Evolutionary conservation across 2,797 vertebrate genomes (phyloP), one percentile per base, ranked within the genome.

Genomic region (Ctenopoma multispine): DNA sequence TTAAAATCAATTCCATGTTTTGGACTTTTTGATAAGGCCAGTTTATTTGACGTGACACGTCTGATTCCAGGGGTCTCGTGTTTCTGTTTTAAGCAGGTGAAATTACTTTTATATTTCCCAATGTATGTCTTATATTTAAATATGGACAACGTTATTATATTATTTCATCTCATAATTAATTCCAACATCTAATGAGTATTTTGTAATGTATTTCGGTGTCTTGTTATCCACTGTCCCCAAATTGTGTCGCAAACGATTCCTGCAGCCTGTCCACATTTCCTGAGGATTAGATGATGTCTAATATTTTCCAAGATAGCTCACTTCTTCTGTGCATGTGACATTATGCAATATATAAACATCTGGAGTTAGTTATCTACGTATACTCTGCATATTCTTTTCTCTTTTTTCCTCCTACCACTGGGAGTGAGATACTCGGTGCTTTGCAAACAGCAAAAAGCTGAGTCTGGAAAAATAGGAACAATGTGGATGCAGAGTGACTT

Each of bases 331-430:
- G 83, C 51, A 78, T 88, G 84, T 90, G 89, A 92, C 80, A 91
- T 90, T 90, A 93, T 91, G 81, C 80, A 90, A 85, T 64, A 79
- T 89, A 85, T 87, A 77, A 84, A 87, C 89, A 93, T 92, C 90
- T 93, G 92, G 89, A 84, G 51, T 70, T 46, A 38, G 48, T 93
- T 90, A 89, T 43, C 69, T 56, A 49, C 13, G 13, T 40, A 14
- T 66, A 58, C 79, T 65, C 72, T 72, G 64, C 69, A 60, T 76
- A 47, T 62, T 67, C 41, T 63, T 71, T 60, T 63, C 14, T 53
- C 2, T 14, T 62, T 48, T 56, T 53, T 60, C 56, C 53, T 40
- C 60, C 44, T 62, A 54, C 63, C 63, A 72, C 41, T 63, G 48
- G 7, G 54, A 72, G 69, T 18, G 58, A 81, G 53, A n/a, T 46